Evolutionary conservation across 2,888 invertebrate species (phyloP).

Genomic region (Biston betularia): DNA sequence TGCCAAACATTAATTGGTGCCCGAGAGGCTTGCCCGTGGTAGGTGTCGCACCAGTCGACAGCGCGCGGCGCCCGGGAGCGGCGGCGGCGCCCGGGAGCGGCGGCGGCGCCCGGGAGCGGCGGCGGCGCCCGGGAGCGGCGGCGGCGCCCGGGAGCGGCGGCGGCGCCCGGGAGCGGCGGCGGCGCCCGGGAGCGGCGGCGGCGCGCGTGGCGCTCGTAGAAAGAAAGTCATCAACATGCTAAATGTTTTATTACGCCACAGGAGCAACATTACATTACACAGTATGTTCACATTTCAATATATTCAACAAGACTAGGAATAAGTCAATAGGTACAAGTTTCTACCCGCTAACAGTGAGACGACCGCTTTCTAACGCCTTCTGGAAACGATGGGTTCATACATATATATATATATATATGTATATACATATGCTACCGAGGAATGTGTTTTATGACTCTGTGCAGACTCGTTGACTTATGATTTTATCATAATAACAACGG

Average conservation of each 20-base stretch:
- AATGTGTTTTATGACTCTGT: neutral
- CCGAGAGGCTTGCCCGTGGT: too few species aligned
- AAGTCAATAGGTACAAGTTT: conserved; percentile 79
- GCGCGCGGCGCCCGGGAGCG: conserved; percentile 1
- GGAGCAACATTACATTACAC: conserved; percentile 72
- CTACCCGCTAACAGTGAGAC: conserved; percentile 80
- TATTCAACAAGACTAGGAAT: conserved; percentile 85
- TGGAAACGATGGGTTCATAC: too few species aligned
- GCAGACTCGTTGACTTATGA: neutral
- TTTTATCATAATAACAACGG: neutral
- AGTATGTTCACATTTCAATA: conserved; percentile 77
- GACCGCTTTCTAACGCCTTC: conserved; percentile 57
- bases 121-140: neutral
- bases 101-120: neutral
- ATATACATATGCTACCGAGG: neutral
- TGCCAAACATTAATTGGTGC: too few species aligned
- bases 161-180: neutral
- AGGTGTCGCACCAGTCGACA: too few species aligned
- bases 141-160: neutral
- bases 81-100: neutral
- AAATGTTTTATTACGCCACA: conserved; percentile 77
- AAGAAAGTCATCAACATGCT: conserved; percentile 72
- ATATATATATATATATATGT: neutral
- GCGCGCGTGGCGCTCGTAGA: conserved; percentile 37
- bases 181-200: conserved; percentile 11